Percentiles rank a stretch among this genome's conserved stretches.
Conservation (phyloP, 1,140 invertebrate genomes). For the Saccostrea echinata region DNA sequence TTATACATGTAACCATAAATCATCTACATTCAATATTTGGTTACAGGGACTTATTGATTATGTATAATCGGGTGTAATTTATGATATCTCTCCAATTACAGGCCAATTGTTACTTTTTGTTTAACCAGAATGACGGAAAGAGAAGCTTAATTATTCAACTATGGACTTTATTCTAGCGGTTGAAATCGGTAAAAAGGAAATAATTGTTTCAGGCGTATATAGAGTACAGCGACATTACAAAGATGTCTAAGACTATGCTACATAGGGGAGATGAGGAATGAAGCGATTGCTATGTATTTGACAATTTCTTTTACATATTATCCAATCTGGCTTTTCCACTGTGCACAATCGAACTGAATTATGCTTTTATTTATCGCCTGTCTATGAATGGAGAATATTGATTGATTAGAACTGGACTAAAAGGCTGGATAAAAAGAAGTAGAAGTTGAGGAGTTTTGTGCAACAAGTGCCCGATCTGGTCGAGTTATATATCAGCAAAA, state of each 20-base stretch:
- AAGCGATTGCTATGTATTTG: constrained; percentile 5
- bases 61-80: neutral
- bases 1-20: neutral
- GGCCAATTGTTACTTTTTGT: neutral
- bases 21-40: constrained; percentile 16
- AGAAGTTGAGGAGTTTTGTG: constrained; percentile 18
- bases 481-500: neutral
- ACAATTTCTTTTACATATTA: constrained; percentile 45
- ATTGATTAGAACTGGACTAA: constrained; percentile 23
- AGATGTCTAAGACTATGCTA: neutral
- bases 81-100: constrained; percentile 11
- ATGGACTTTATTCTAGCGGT: neutral
- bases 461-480: constrained; percentile 24
- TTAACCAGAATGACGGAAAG: neutral
- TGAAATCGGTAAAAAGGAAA: neutral
- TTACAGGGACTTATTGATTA: neutral
- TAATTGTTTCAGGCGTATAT: neutral
- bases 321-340: constrained; percentile 33
- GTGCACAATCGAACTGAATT: constrained; percentile 41
- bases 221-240: too few relatives aligned
- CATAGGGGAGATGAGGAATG: neutral
- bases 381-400: constrained; percentile 43
- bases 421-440: neutral
- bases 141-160: neutral
- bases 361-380: constrained; percentile 42